These are phyloP conservation scores for Actinia equina DNA, from an alignment of 64 coral and sea anemone genomes.

Conservation along the genomic window DNA sequence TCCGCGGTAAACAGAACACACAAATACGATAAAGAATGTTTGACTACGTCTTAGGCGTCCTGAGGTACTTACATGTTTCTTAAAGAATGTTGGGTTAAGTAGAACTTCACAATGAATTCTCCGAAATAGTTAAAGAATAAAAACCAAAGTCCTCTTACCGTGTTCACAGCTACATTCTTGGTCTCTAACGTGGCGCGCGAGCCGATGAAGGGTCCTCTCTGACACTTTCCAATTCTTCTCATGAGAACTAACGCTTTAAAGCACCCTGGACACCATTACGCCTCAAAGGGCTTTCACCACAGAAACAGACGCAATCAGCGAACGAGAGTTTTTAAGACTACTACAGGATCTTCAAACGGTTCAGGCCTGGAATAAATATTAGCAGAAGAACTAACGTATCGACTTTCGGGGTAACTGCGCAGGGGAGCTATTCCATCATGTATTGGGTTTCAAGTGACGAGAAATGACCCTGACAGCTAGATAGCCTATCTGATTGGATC, in stretches of 20 bases:
- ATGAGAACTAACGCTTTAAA: background rate
- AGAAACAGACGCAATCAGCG: background rate
- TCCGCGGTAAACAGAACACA: slow-evolving; percentile 17
- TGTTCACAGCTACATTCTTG: slow-evolving; percentile 9
- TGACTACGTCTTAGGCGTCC: background rate
- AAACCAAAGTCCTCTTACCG: background rate
- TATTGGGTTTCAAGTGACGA: slow-evolving; percentile 7
- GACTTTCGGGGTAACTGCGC: background rate
- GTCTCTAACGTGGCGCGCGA: slow-evolving; percentile 5
- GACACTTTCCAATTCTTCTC: background rate
- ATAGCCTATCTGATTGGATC: slow-evolving; percentile 20
- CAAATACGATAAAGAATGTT: background rate
- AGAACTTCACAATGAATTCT: background rate
- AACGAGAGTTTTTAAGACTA: background rate
- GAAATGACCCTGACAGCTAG: slow-evolving; percentile 12
- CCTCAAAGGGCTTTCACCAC: background rate
- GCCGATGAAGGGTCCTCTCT: slow-evolving; percentile 4
- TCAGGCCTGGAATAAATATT: slow-evolving; percentile 26
- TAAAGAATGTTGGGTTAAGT: slow-evolving; percentile 20
- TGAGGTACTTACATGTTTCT: slow-evolving; percentile 27
- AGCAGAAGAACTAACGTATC: background rate
- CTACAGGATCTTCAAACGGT: background rate
- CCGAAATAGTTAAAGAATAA: background rate
- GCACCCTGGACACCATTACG: background rate
- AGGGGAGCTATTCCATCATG: slow-evolving; percentile 21